Base-by-base conservation (phyloP, 2,797 vertebrate genomes). In the Anomalospiza imberbis region DNA sequence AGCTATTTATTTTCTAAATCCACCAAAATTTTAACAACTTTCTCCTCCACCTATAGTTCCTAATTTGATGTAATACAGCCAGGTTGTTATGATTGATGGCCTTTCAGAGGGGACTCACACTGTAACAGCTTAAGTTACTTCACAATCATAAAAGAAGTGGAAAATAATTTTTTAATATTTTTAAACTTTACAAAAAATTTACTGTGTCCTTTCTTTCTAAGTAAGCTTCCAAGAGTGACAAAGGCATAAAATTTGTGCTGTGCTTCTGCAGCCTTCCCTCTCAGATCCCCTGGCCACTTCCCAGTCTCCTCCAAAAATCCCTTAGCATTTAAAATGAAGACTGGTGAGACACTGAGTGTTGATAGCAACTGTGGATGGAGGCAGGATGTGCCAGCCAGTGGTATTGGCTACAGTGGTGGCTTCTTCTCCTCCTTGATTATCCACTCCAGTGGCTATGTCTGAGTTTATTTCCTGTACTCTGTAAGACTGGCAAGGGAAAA, bases 1-100 rank as follows among this genome's bases (percentile, higher is more conserved):
- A 88, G 45, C n/a, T 89, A 29, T 91, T 94, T 80, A 73, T 83
- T 89, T 80, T 65, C 66, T 65, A 93, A 85, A 91, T 87, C 88
- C 81, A 95, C 89, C 57, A 85, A 45, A 17, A 74, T 79, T 89
- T 90, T 72, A 87, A 71, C 60, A 93, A 77, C 50, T 28, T 91
- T 79, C 65, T 80, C 55, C 40, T 78, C 1, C 0, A 91, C 45
- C 21, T 22, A 28, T 45, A 68, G 54, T 32, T 96, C 62, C 44
- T 88, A 78, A 90, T 91, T 76, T 57, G 75, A 85, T 61, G 20
- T 42, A 88, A 87, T 40, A 45, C 29, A 89, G 32, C 38, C 54
- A 88, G 22, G 42, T 71, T 74, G 36, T 48, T 58, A 22, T 34
- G 68, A 85, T 44, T 89, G 63, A 91, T 38, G 67, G 50, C 31